Conservation (phyloP, 2,888 invertebrate species). For the Lymantria monacha region DNA sequence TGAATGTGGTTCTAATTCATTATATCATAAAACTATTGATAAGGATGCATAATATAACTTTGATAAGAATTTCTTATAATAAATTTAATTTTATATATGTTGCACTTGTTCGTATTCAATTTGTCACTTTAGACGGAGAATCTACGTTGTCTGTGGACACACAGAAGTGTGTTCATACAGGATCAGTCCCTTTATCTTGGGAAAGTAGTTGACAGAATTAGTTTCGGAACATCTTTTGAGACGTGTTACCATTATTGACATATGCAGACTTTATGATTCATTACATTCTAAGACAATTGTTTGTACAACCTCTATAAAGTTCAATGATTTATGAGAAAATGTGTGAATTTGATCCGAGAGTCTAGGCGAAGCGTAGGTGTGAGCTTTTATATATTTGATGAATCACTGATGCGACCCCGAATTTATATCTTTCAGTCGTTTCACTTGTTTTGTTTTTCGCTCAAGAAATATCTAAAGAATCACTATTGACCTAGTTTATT, state of each 20-base stretch:
- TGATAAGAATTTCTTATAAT: too few relatives aligned
- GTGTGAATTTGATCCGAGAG: constrained; percentile 30
- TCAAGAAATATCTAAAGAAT: constrained; percentile 15
- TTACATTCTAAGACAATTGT: constrained; percentile 36
- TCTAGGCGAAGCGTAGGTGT: constrained; percentile 37
- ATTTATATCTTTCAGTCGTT: constrained; percentile 37
- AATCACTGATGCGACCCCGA: constrained; percentile 40
- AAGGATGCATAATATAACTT: too few relatives aligned
- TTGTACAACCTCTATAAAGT: constrained; percentile 51
- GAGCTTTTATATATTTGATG: constrained; percentile 41
- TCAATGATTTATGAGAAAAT: constrained; percentile 42
- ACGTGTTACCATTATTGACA: constrained; percentile 22
- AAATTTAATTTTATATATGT: not conserved
- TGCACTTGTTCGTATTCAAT: not conserved
- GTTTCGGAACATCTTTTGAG: constrained; percentile 8
- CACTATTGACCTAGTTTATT: constrained; percentile 25
- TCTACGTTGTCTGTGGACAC: not conserved
- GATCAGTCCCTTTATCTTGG: not conserved
- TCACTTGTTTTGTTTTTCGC: constrained; percentile 25
- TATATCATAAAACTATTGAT: too few relatives aligned
- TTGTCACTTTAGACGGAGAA: not conserved
- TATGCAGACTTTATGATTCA: constrained; percentile 34
- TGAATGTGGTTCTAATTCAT: too few relatives aligned
- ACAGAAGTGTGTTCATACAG: not conserved
- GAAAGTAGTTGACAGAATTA: not conserved